Evolutionary conservation across 2,888 invertebrate species (phyloP).

Genomic region (Sylvicola fuscatus): DNA sequence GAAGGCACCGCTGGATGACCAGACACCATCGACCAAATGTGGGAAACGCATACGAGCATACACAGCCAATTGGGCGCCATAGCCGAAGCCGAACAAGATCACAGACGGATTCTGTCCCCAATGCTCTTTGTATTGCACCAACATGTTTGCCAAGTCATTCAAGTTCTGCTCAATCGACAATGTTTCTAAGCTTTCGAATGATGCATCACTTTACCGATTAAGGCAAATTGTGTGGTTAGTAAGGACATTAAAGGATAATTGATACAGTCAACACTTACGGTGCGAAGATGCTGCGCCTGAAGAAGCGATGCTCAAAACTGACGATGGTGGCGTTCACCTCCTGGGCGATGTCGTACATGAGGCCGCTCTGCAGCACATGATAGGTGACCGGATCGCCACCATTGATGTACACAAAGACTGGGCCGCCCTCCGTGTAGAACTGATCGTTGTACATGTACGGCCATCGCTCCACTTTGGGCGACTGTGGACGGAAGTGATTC

Average conservation of each 20-base stretch:
- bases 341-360: slow-evolving; percentile 21
- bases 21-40: slow-evolving; percentile 32
- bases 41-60: slow-evolving; percentile 29
- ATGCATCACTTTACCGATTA: slow-evolving; percentile 1
- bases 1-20: slow-evolving; percentile 28
- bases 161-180: neutral
- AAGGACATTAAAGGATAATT: too few species aligned
- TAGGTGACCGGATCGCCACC: slow-evolving; percentile 32
- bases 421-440: slow-evolving; percentile 10
- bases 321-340: neutral
- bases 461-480: neutral
- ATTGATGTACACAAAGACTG: slow-evolving; percentile 25
- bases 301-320: neutral
- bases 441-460: neutral
- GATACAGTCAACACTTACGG: neutral
- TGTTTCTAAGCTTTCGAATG: neutral
- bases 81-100: neutral
- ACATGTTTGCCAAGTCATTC: neutral
- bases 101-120: neutral
- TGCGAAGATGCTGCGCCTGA: slow-evolving; percentile 5
- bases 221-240: neutral
- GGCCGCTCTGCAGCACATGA: slow-evolving; percentile 24
- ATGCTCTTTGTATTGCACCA: slow-evolving; percentile 7
- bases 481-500: too few species aligned
- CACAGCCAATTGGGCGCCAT: neutral